Base-by-base conservation (phyloP, 2,113 vertebrate species). In the Cacatua alba region DNA sequence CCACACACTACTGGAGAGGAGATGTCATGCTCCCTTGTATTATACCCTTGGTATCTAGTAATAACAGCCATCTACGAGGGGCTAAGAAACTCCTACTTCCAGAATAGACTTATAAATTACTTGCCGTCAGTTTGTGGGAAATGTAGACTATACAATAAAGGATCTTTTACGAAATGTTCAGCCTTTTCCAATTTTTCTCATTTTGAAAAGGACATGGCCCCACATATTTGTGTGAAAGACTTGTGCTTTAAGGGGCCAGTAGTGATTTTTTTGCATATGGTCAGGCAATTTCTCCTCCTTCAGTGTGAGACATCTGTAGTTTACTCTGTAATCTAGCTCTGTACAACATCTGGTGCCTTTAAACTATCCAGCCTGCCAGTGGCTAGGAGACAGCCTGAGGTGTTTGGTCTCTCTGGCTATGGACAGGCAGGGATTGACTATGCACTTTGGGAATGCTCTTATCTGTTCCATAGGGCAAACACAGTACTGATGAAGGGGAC, bases 211-310 rank as follows among this genome's bases (percentile, higher is more conserved):
- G 95, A 96, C 95, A 90, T 87, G 52, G 87, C 39, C 74, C 41
- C 69, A 92, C 84, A 92, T 91, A 91, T 82, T 91, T 95, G 48
- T 90, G 43, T 88, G 93, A 90, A 88, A 92, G 93, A 92, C 87
- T 90, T 93, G 75, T 81, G 59, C 46, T 94, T 60, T 16, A 43
- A 2, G 5, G 21, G 51, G 46, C 26, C 41, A 1, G 41, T 13
- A 77, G 75, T 41, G 21, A 76, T 37, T 55, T 82, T 39, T 87
- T 39, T 16, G 11, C 17, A 60, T 28, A 26, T 0, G 1, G 44
- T 53, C n/a, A 70, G 41, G 71, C 67, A 74, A 23, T 43, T 81
- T 79, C 33, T 53, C 29, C 37, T 64, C 33, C 59, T 94, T 64
- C 68, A 86, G 26, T 13, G 37, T 55, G 71, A 90, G 79, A n/a